Evolutionary conservation across 2,888 invertebrate genomes (phyloP).

Genomic region (Cephus sareptanus): DNA sequence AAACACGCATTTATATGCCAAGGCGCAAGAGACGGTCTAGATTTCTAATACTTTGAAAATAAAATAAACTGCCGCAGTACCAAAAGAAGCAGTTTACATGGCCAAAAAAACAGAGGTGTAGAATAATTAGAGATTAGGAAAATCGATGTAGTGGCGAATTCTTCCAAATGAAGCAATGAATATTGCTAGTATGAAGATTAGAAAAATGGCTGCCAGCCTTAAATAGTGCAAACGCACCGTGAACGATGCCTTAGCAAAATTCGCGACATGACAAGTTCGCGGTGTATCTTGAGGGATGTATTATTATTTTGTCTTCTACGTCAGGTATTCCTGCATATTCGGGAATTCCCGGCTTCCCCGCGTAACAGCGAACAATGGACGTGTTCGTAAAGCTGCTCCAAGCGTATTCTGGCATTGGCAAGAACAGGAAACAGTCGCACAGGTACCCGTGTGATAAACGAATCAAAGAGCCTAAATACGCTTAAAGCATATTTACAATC

Average conservation of each 20-base stretch:
- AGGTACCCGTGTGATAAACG: not conserved
- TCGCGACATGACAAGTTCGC: not conserved
- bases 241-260: conserved; percentile 21
- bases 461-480: not conserved
- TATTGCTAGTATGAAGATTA: not conserved
- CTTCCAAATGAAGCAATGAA: not conserved
- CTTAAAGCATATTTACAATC: not conserved
- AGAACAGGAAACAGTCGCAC: not conserved
- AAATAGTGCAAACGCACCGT: conserved; percentile 16
- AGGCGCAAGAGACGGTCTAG: not conserved
- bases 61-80: not conserved
- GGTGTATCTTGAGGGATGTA: not conserved
- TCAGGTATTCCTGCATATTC: not conserved
- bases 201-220: conserved; percentile 5
- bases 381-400: not conserved
- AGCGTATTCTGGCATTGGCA: not conserved
- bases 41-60: not conserved
- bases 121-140: not conserved
- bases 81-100: not conserved
- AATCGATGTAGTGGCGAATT: not conserved
- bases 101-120: not conserved
- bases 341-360: not conserved
- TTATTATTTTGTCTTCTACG: not conserved
- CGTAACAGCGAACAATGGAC: not conserved
- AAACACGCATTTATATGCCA: not conserved